These are phyloP conservation scores for Perizoma affinitatum DNA, from an alignment of 2,888 invertebrate species.

Conservation along the genomic window DNA sequence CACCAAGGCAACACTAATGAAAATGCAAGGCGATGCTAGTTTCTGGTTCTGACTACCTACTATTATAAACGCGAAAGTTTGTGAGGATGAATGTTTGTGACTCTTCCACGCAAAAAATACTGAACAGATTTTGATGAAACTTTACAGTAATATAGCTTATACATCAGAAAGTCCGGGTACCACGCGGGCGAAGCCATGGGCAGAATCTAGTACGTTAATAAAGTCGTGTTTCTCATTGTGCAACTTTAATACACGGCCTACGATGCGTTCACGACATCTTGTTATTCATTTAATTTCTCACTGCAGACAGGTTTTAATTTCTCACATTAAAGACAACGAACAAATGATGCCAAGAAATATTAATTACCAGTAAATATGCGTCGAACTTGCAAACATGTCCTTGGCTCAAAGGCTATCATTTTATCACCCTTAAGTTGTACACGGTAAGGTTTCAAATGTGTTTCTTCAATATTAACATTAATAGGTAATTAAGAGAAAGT, in stretches of 20 bases:
- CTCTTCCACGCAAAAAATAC: no score
- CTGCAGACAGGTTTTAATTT: slow-evolving; percentile 32
- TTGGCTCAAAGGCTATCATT: slow-evolving; percentile 33
- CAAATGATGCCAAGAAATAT: slow-evolving; percentile 33
- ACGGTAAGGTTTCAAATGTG: slow-evolving; percentile 24
- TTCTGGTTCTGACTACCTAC: no score
- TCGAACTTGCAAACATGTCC: slow-evolving; percentile 27
- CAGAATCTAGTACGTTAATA: no score
- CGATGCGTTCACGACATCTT: slow-evolving; percentile 16
- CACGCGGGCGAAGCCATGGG: no score
- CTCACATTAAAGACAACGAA: slow-evolving; percentile 30
- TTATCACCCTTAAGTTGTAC: slow-evolving; percentile 6
- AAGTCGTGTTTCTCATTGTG: no score
- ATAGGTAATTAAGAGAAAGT: slow-evolving; percentile 69
- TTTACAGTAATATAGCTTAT: no score
- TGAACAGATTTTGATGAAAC: no score
- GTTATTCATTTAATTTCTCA: slow-evolving; percentile 25
- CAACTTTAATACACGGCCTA: neutral
- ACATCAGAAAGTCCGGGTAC: no score
- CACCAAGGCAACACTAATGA: no score
- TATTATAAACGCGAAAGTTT: no score
- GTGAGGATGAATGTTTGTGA: no score
- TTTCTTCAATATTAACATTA: slow-evolving; percentile 30
- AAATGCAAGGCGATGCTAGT: no score
- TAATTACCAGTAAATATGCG: slow-evolving; percentile 31